These are phyloP conservation scores for Coluber constrictor DNA, from an alignment of 2,797 vertebrate species.

Conservation along the genomic window DNA sequence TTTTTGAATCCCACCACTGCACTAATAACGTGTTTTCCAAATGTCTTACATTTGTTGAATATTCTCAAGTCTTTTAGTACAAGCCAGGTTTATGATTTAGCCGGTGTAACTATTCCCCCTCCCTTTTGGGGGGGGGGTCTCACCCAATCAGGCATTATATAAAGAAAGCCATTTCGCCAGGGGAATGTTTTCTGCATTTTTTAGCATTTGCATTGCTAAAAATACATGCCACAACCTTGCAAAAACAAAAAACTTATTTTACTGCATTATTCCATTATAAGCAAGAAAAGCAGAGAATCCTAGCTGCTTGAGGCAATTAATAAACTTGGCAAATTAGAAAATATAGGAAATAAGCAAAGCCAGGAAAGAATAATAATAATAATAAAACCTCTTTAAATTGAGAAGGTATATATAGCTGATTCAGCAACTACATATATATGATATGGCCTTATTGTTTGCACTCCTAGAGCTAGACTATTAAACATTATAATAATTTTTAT, in stretches of 20 bases:
- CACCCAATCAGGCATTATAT: background rate
- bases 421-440: background rate
- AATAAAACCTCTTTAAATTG: background rate
- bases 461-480: constrained; percentile 2
- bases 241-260: background rate
- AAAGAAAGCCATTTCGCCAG: background rate
- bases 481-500: background rate
- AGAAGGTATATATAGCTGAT: background rate
- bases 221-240: background rate
- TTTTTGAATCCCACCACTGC: no score
- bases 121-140: background rate
- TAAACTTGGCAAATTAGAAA: background rate
- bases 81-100: background rate
- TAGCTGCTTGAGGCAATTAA: background rate
- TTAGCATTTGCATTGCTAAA: background rate
- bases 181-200: background rate
- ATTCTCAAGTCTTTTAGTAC: background rate
- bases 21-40: background rate
- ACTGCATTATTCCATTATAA: background rate
- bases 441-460: constrained; percentile 3
- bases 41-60: background rate
- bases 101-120: background rate
- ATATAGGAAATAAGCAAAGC: background rate
- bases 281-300: background rate
- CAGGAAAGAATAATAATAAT: background rate